These are phyloP conservation scores for Helicoverpa zea DNA, from an alignment of 1,140 invertebrate species.

Conservation along the genomic window DNA sequence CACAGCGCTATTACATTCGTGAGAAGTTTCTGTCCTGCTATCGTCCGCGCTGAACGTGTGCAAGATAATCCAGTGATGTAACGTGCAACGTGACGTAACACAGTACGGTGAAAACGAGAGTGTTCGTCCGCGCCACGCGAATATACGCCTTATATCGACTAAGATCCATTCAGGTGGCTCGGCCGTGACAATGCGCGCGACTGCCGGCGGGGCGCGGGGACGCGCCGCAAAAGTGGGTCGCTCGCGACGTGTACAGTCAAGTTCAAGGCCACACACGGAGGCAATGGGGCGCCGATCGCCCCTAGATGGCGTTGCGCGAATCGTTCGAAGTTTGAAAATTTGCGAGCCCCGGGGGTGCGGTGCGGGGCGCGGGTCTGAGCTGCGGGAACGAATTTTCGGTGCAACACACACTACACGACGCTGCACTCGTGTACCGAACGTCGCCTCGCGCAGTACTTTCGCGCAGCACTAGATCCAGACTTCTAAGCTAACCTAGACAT, in stretches of 20 bases:
- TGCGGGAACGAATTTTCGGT: slow-evolving; percentile 84
- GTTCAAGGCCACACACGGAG: slow-evolving; percentile 81
- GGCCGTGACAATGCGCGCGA: slow-evolving; percentile 73
- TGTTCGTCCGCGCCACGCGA: slow-evolving; percentile 66
- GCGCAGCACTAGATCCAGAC: slow-evolving; percentile 69
- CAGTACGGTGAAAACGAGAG: slow-evolving; percentile 80
- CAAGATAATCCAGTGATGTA: slow-evolving; percentile 68
- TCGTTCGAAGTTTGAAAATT: slow-evolving; percentile 75
- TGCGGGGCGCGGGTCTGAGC: slow-evolving; percentile 64
- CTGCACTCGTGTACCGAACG: slow-evolving; percentile 84
- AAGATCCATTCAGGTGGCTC: slow-evolving; percentile 78
- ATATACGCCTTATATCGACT: slow-evolving; percentile 72
- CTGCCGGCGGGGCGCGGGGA: slow-evolving; percentile 56
- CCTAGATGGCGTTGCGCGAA: slow-evolving; percentile 83
- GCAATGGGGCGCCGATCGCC: slow-evolving; percentile 71
- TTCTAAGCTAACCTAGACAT: slow-evolving; percentile 68
- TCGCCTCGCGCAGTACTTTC: slow-evolving; percentile 82
- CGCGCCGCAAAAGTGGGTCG: slow-evolving; percentile 79
- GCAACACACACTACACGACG: slow-evolving; percentile 80
- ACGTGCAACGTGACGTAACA: slow-evolving; percentile 75
- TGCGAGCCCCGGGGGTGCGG: slow-evolving; percentile 70
- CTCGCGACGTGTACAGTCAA: slow-evolving; percentile 77
- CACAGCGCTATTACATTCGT: slow-evolving; percentile 34
- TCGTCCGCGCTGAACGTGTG: slow-evolving; percentile 48
- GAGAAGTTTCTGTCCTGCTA: slow-evolving; percentile 47